phyloP scores from a whole-genome alignment of 2,888 invertebrate species.

The Phasia obesa region DNA sequence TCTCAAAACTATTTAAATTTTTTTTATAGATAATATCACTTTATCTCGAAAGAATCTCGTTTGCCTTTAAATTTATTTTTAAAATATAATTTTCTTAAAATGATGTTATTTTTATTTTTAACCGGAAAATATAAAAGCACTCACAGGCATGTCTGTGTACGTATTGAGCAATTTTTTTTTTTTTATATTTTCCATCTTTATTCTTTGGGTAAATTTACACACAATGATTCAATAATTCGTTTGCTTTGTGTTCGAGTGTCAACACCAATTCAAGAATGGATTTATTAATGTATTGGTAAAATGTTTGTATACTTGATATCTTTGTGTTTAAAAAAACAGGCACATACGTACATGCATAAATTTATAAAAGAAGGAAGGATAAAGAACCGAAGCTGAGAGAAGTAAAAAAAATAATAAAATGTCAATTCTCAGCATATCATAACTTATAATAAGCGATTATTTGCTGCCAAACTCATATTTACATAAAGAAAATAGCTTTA shows the following conservation, averaged over 20 bases:
- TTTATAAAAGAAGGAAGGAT: neutral
- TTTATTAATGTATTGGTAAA: constrained; percentile 39
- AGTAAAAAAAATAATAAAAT: constrained; percentile 30
- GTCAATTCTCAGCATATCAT: constrained; percentile 64
- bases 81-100: neutral
- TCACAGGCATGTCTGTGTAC: no score
- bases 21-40: no score
- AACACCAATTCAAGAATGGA: constrained; percentile 61
- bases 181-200: constrained; percentile 6
- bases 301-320: constrained; percentile 26
- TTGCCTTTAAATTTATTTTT: neutral
- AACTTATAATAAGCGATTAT: constrained; percentile 66
- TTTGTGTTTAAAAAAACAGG: constrained; percentile 6
- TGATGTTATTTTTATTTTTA: neutral
- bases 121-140: neutral
- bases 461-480: constrained; percentile 60
- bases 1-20: no score
- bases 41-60: no score
- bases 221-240: constrained; percentile 58
- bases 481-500: neutral
- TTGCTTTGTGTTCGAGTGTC: constrained; percentile 62
- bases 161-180: neutral
- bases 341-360: neutral
- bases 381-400: neutral
- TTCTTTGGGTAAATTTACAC: constrained; percentile 44